These are phyloP conservation scores for Naso thynnoides DNA, from an alignment of 2,797 vertebrate species.

Conservation along the genomic window DNA sequence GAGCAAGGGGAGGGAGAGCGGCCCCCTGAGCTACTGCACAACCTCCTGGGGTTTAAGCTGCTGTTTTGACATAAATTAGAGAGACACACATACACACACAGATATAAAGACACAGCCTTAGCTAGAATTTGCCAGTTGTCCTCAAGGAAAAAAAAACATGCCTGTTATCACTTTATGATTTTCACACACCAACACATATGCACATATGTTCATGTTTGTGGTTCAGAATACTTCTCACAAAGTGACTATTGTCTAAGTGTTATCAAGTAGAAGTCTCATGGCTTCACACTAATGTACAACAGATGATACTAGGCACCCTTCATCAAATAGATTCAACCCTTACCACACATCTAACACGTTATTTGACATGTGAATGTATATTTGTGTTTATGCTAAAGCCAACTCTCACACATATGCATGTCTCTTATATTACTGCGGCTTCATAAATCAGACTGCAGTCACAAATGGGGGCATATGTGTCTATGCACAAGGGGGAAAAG, in stretches of 20 bases:
- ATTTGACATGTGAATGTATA: background rate
- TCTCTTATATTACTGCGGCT: background rate
- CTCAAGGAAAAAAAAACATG: constrained; percentile 43
- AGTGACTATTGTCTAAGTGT: background rate
- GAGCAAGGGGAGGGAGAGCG: constrained; percentile 52
- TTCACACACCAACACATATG: constrained; percentile 11
- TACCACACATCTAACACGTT: constrained; percentile 3
- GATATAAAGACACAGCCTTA: constrained; percentile 22
- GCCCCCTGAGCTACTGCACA: constrained; percentile 56
- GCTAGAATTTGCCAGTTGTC: constrained; percentile 35
- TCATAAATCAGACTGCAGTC: background rate
- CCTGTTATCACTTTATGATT: constrained; percentile 26
- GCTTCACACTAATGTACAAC: background rate
- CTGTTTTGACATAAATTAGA: constrained; percentile 61
- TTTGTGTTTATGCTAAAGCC: background rate
- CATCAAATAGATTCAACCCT: constrained; percentile 11
- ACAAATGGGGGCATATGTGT: background rate
- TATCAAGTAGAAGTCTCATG: constrained; percentile 2
- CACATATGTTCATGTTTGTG: background rate
- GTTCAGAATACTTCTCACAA: background rate
- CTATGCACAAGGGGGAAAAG: background rate
- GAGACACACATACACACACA: background rate
- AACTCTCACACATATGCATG: background rate
- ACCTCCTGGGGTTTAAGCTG: constrained; percentile 68
- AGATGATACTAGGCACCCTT: background rate